phyloP scores from a whole-genome alignment of 1,140 invertebrate species.

The Amyelois transitella region DNA sequence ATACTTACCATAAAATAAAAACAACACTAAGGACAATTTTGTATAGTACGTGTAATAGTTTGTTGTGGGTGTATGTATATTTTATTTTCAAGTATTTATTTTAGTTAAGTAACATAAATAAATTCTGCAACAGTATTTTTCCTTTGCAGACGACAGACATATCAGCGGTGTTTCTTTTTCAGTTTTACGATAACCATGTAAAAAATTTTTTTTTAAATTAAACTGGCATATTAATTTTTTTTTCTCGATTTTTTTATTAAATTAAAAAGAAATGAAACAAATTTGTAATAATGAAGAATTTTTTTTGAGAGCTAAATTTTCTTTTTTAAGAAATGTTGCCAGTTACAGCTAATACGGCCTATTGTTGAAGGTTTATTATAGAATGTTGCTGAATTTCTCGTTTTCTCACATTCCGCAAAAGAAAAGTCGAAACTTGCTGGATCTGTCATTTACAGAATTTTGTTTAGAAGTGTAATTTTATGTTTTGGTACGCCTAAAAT shows the following conservation, averaged over 20 bases:
- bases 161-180: slow-evolving; percentile 30
- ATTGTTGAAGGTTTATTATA: slow-evolving; percentile 7
- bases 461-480: background rate
- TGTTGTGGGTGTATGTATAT: slow-evolving; percentile 38
- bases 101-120: background rate
- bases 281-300: too few relatives aligned
- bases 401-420: slow-evolving; percentile 1
- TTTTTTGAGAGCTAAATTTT: too few relatives aligned
- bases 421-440: background rate
- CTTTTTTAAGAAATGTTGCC: too few relatives aligned
- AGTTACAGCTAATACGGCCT: slow-evolving; percentile 5
- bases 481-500: background rate
- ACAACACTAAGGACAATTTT: slow-evolving; percentile 41
- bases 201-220: slow-evolving; percentile 7
- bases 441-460: too few relatives aligned
- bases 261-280: too few relatives aligned
- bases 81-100: slow-evolving; percentile 31
- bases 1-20: slow-evolving; percentile 28
- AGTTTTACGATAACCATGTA: slow-evolving; percentile 7
- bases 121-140: slow-evolving; percentile 9
- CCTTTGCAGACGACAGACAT: slow-evolving; percentile 31
- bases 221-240: background rate
- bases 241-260: too few relatives aligned
- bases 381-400: background rate
- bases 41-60: slow-evolving; percentile 45